phyloP scores from a whole-genome alignment of 2,888 invertebrate species.

The Meteorus cinctellus region DNA sequence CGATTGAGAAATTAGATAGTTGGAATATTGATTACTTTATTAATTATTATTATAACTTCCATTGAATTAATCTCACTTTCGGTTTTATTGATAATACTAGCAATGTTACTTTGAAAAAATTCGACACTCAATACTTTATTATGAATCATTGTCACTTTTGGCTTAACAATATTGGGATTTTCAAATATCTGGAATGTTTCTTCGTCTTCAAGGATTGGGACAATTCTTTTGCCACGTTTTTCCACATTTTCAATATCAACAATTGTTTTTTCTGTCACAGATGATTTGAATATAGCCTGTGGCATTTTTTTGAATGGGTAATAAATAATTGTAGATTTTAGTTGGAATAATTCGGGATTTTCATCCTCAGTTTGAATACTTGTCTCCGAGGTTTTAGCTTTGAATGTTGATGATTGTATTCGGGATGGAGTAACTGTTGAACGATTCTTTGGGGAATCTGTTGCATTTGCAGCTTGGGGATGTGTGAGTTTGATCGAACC shows the following conservation, averaged over 20 bases:
- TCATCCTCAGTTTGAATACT: conserved; percentile 53
- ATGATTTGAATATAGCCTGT: conserved; percentile 59
- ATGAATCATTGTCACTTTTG: conserved; percentile 63
- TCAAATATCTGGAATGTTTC: conserved; percentile 68
- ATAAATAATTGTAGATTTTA: conserved; percentile 44
- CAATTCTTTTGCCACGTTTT: conserved; percentile 67
- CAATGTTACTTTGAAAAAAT: conserved; percentile 64
- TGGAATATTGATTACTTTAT: conserved; percentile 61
- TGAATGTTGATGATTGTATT: conserved; percentile 37
- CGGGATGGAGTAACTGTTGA: conserved; percentile 54
- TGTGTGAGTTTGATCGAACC: conserved; percentile 62
- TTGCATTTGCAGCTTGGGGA: conserved; percentile 55
- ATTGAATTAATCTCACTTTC: conserved; percentile 63
- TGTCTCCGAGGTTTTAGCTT: conserved; percentile 54
- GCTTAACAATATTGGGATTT: conserved; percentile 69
- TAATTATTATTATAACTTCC: conserved; percentile 61
- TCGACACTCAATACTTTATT: conserved; percentile 62
- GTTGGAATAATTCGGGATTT: conserved; percentile 23
- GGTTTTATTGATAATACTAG: conserved; percentile 61
- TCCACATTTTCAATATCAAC: conserved; percentile 66
- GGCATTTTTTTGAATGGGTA: conserved; percentile 64
- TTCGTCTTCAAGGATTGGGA: conserved; percentile 69
- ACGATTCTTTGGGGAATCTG: conserved; percentile 51
- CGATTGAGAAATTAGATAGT: background rate
- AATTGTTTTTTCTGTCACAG: conserved; percentile 65